phyloP scores from a whole-genome alignment of 2,797 vertebrate species.

The Manis pentadactyla region DNA sequence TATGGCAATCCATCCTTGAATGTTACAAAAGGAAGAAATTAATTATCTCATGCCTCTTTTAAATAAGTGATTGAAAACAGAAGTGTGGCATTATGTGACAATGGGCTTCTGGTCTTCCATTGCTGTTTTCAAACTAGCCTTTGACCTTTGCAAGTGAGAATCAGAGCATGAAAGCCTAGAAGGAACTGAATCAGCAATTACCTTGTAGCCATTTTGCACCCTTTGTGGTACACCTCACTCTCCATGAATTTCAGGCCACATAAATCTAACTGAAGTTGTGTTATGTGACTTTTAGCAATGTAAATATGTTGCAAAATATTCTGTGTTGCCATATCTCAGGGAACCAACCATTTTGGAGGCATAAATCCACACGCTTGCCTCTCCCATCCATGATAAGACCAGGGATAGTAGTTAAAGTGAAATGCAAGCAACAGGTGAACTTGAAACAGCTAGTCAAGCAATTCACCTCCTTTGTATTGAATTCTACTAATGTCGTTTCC shows the following conservation, averaged over 20 bases:
- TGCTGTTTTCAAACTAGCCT: slow-evolving; percentile 60
- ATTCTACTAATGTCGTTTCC: slow-evolving; percentile 79
- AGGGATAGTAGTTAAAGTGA: slow-evolving; percentile 67
- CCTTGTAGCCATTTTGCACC: slow-evolving; percentile 52
- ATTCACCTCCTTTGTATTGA: slow-evolving; percentile 76
- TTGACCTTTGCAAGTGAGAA: slow-evolving; percentile 50
- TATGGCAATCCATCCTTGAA: slow-evolving; percentile 11
- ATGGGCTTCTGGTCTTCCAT: neutral
- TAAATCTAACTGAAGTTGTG: slow-evolving; percentile 68
- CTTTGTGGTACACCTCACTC: neutral
- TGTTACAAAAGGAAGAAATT: slow-evolving; percentile 35
- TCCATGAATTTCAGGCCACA: slow-evolving; percentile 65
- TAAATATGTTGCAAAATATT: slow-evolving; percentile 64
- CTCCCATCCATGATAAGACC: neutral
- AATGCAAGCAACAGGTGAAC: slow-evolving; percentile 36
- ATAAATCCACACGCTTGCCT: slow-evolving; percentile 18
- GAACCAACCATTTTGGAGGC: slow-evolving; percentile 65
- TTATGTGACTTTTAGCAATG: slow-evolving; percentile 69
- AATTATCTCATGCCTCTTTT: slow-evolving; percentile 35
- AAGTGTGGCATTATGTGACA: neutral
- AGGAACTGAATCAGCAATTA: slow-evolving; percentile 29
- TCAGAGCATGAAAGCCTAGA: slow-evolving; percentile 17
- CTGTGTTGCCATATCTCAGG: slow-evolving; percentile 76
- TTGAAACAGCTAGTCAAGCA: slow-evolving; percentile 72
- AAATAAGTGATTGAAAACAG: neutral